A percentile compares a stretch with the other conserved stretches of the same genome.
These are phyloP conservation scores for Phortica okadai DNA, from an alignment of 2,888 invertebrate species.

Conservation along the genomic window DNA sequence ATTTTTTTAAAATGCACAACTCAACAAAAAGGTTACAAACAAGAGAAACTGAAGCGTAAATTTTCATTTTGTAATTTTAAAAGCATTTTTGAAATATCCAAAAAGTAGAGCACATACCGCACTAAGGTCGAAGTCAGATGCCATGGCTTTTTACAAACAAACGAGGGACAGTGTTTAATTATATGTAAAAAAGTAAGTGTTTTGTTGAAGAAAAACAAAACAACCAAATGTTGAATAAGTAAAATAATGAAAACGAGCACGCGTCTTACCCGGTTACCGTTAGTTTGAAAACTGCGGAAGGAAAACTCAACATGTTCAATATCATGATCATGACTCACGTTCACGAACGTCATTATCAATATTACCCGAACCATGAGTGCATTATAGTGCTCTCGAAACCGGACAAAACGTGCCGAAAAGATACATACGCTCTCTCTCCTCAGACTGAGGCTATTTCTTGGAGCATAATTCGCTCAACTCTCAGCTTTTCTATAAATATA, in stretches of 20 bases:
- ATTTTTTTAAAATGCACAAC: neutral
- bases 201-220: neutral
- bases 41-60: neutral
- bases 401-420: constrained; percentile 19
- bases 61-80: neutral
- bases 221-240: neutral
- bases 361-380: constrained; percentile 2
- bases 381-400: constrained; percentile 39
- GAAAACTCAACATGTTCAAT: constrained; percentile 32
- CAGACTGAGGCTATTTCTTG: too few relatives aligned
- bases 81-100: neutral
- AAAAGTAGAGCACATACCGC: neutral
- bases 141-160: neutral
- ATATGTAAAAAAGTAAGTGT: neutral
- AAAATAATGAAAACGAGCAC: neutral
- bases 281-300: constrained; percentile 57
- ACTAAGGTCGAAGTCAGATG: neutral
- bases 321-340: neutral
- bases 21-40: neutral
- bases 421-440: neutral
- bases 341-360: neutral
- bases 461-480: too few relatives aligned
- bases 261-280: constrained; percentile 51
- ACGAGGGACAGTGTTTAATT: neutral
- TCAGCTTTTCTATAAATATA: neutral